These are phyloP conservation scores for Drosophila limbata DNA, from an alignment of 2,888 invertebrate species.

Conservation along the genomic window DNA sequence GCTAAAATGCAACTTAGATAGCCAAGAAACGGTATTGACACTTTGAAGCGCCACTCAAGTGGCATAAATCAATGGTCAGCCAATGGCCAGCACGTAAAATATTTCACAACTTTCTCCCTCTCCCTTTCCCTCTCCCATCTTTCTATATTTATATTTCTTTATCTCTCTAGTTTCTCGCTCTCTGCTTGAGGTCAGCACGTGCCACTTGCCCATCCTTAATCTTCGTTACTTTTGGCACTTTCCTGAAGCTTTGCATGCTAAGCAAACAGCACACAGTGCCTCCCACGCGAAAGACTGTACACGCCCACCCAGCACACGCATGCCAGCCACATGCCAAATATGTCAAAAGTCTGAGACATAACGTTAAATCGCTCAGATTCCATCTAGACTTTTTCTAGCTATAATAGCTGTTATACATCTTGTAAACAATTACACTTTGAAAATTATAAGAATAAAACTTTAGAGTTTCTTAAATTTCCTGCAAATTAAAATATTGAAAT, in stretches of 20 bases:
- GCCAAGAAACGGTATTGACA: constrained; percentile 67
- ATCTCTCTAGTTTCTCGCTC: background rate
- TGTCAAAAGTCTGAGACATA: constrained; percentile 47
- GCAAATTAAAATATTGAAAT: too few relatives aligned
- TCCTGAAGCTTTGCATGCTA: constrained; percentile 76
- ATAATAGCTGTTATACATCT: background rate
- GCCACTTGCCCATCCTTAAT: constrained; percentile 76
- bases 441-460: too few relatives aligned
- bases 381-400: constrained; percentile 34
- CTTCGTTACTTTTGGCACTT: constrained; percentile 82
- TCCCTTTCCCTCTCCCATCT: background rate
- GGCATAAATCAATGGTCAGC: constrained; percentile 78
- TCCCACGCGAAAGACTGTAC: constrained; percentile 5
- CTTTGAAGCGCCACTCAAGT: constrained; percentile 76
- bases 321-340: constrained; percentile 43
- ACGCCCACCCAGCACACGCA: constrained; percentile 19
- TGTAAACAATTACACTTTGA: background rate
- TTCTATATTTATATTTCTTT: background rate
- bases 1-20: constrained; percentile 73
- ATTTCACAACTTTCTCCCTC: constrained; percentile 61
- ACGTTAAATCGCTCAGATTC: constrained; percentile 21
- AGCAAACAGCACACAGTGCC: constrained; percentile 59
- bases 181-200: constrained; percentile 72
- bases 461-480: too few relatives aligned
- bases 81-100: constrained; percentile 77